phyloP scores from a whole-genome alignment of 2,113 vertebrate species.

The Misgurnus mizolepis region DNA sequence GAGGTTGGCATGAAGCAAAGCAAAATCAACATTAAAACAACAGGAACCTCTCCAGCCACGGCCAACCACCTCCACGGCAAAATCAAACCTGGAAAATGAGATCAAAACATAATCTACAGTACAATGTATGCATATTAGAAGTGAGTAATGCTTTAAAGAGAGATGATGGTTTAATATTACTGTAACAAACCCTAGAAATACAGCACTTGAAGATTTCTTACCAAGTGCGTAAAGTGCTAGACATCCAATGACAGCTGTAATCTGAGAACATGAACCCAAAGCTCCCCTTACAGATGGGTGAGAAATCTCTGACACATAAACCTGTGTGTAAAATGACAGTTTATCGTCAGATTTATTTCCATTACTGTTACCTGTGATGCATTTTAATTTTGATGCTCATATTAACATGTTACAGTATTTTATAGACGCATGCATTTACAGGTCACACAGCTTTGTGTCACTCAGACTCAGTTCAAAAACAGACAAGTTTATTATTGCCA shows the following conservation, averaged over 20 bases:
- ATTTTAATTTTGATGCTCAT: no score
- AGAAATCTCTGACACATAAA: slow-evolving; percentile 95
- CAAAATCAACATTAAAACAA: slow-evolving; percentile 80
- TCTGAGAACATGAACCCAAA: slow-evolving; percentile 89
- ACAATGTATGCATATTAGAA: no score
- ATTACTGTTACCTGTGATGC: not conserved
- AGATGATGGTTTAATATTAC: not conserved
- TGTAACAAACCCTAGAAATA: not conserved
- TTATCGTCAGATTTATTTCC: not conserved
- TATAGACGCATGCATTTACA: no score
- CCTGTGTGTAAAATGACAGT: slow-evolving; percentile 67
- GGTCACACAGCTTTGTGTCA: no score
- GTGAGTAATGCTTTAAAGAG: no score
- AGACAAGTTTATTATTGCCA: no score
- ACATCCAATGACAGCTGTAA: slow-evolving; percentile 89
- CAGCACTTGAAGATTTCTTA: slow-evolving; percentile 60
- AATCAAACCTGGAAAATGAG: slow-evolving; percentile 73
- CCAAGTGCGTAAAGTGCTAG: slow-evolving; percentile 84
- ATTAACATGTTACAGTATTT: no score
- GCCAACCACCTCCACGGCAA: slow-evolving; percentile 94
- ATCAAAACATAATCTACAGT: not conserved
- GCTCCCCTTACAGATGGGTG: slow-evolving; percentile 82
- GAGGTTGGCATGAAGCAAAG: slow-evolving; percentile 90
- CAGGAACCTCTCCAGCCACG: slow-evolving; percentile 79
- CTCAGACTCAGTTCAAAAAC: no score